These are phyloP conservation scores for Conus ventricosus DNA, from an alignment of 1,140 invertebrate species.

Conservation along the genomic window DNA sequence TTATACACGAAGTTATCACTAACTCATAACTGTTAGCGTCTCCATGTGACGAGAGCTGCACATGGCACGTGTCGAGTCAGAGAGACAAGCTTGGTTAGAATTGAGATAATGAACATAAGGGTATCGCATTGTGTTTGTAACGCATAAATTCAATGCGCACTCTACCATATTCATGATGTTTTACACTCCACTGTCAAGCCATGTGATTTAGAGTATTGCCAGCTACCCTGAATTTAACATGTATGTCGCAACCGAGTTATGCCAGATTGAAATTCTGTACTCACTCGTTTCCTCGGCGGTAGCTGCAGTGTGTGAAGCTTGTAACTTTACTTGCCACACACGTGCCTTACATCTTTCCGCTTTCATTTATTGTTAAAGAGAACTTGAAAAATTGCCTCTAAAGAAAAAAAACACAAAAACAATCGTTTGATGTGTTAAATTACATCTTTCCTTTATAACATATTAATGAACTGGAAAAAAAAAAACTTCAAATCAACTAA, in stretches of 20 bases:
- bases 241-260: not conserved
- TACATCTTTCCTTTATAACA: not conserved
- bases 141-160: not conserved
- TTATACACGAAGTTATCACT: no score
- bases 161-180: constrained; percentile 6
- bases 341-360: not conserved
- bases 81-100: not conserved
- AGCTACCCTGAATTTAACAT: no score
- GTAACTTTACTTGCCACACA: constrained; percentile 41
- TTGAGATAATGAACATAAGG: not conserved
- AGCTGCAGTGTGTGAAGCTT: constrained; percentile 46
- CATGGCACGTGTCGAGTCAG: no score
- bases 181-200: no score
- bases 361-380: no score
- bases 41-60: no score
- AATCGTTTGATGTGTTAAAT: not conserved
- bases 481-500: no score
- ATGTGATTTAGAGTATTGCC: no score
- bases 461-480: not conserved
- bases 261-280: not conserved
- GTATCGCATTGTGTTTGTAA: no score
- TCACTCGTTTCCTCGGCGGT: constrained; percentile 50
- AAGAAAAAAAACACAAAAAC: not conserved
- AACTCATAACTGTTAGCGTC: no score
- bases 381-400: no score